Evolutionary conservation across 1,140 invertebrate genomes (phyloP), one percentile per base, ranked within the genome.

Genomic region (Nasonia longicornis): DNA sequence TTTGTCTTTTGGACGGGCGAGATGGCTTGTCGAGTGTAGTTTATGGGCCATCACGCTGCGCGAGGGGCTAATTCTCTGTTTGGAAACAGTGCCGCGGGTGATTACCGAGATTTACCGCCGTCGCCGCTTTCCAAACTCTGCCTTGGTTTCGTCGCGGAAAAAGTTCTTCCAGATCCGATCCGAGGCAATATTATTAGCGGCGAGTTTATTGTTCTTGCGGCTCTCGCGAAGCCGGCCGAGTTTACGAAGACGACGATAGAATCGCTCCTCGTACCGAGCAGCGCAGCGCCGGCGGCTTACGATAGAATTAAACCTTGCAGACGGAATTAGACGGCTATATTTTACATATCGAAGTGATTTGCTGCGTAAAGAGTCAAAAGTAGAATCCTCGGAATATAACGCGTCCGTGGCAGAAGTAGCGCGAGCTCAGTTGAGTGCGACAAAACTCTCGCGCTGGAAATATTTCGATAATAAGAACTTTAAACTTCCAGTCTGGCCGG

Each of bases 271-370:
- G 4, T 6, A 35, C 31, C 45, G 52, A 58, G 52, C 52, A 16
- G 20, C 16, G 38, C 52, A 3, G 20, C 72, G 10, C 73, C 7
- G 35, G 4, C 1, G 38, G 26, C 14, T 52, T 76, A 63, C 80
- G 74, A 77, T 52, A 76, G 67, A 81, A 77, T 81, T 71, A 82
- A 82, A 78, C 81, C 81, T 82, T 82, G 80, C 48, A 31, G 81
- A 78, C 76, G 73, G 77, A 82, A 82, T 78, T 82, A 82, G 81
- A 82, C 29, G 70, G 72, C 70, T 78, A 77, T 77, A 72, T 72
- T 77, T 81, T 77, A 81, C 75, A 66, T 76, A 81, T 81, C 12
- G 79, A 76, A 76, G 63, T 64, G 64, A 81, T 70, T 81, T 64
- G 79, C 66, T 63, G 79, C 64, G 75, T 45, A 77, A 66, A 77